phyloP scores from a whole-genome alignment of 30 jellyfish, hydroid and myxozoan species.

The Clytia hemisphaerica region DNA sequence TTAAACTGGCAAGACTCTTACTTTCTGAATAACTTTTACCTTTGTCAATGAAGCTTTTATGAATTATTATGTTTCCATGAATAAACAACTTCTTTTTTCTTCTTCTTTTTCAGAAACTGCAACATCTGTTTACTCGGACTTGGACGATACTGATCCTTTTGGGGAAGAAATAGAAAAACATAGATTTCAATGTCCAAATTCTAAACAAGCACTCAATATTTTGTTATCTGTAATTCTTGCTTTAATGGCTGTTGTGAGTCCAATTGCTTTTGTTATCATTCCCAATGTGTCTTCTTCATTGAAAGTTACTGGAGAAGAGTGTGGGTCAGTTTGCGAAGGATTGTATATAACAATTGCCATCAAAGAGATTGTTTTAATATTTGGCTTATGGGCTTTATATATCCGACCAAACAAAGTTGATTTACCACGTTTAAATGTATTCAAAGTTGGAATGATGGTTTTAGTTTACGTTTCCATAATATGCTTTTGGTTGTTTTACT shows the following conservation, averaged over 20 bases:
- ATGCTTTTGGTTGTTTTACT: slow-evolving; percentile 86
- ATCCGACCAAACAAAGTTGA: slow-evolving; percentile 70
- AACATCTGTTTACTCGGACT: slow-evolving; percentile 80
- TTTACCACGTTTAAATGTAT: slow-evolving; percentile 64
- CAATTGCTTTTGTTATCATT: slow-evolving; percentile 72
- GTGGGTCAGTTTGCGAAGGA: slow-evolving; percentile 71
- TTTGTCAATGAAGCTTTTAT: too few species aligned
- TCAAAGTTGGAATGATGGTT: slow-evolving; percentile 72
- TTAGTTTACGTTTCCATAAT: slow-evolving; percentile 42
- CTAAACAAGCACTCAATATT: slow-evolving; percentile 64
- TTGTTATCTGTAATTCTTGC: slow-evolving; percentile 54
- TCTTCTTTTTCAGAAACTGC: slow-evolving; percentile 61
- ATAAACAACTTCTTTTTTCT: not conserved
- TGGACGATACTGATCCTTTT: slow-evolving; percentile 65
- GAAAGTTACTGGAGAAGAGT: not conserved
- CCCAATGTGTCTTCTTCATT: slow-evolving; percentile 26
- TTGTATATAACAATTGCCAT: slow-evolving; percentile 76
- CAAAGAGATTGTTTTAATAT: slow-evolving; percentile 61
- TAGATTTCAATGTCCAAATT: slow-evolving; percentile 57
- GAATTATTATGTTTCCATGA: too few species aligned
- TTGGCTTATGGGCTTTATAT: slow-evolving; percentile 95
- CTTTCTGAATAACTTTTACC: too few species aligned
- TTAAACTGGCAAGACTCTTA: too few species aligned
- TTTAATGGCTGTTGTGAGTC: slow-evolving; percentile 79
- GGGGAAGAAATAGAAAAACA: slow-evolving; percentile 49